Percentiles rank a stretch among this genome's conserved stretches.
Conservation (phyloP, 2,113 vertebrate genomes). For the Collichthys lucidus region DNA sequence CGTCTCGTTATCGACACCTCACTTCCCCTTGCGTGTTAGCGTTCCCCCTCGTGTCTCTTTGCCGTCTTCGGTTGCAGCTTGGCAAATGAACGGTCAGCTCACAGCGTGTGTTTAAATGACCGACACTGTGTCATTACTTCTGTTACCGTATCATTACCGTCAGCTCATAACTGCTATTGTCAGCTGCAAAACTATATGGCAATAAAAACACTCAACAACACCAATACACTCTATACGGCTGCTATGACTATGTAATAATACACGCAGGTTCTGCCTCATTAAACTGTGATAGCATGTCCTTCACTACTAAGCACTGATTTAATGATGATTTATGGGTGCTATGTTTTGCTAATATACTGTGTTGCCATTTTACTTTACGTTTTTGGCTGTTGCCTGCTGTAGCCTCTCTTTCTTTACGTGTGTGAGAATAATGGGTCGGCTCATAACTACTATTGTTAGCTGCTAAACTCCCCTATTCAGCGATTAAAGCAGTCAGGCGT, state of each 20-base stretch:
- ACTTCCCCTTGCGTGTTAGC: not conserved
- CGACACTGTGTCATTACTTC: slow-evolving; percentile 49
- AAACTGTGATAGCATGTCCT: not conserved
- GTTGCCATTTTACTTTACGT: not conserved
- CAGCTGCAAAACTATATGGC: slow-evolving; percentile 9
- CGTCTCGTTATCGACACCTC: slow-evolving; percentile 14
- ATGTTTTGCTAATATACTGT: not conserved
- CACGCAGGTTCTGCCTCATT: not conserved
- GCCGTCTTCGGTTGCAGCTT: slow-evolving; percentile 13
- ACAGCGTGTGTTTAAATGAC: slow-evolving; percentile 34
- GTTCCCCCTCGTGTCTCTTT: not conserved
- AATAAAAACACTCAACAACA: not conserved
- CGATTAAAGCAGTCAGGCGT: slow-evolving; percentile 75
- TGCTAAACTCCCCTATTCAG: slow-evolving; percentile 76
- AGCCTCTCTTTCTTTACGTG: slow-evolving; percentile 16
- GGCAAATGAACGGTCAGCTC: slow-evolving; percentile 47
- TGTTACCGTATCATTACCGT: slow-evolving; percentile 49
- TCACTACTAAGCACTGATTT: too few species aligned
- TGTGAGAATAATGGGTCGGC: slow-evolving; percentile 66
- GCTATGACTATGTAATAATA: not conserved
- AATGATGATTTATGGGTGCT: not conserved
- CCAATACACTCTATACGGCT: not conserved
- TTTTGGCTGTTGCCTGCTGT: not conserved
- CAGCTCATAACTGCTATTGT: slow-evolving; percentile 34
- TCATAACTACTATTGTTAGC: slow-evolving; percentile 75